These are phyloP conservation scores for Cotesia congregata DNA, from an alignment of 2,888 invertebrate species.

Conservation along the genomic window DNA sequence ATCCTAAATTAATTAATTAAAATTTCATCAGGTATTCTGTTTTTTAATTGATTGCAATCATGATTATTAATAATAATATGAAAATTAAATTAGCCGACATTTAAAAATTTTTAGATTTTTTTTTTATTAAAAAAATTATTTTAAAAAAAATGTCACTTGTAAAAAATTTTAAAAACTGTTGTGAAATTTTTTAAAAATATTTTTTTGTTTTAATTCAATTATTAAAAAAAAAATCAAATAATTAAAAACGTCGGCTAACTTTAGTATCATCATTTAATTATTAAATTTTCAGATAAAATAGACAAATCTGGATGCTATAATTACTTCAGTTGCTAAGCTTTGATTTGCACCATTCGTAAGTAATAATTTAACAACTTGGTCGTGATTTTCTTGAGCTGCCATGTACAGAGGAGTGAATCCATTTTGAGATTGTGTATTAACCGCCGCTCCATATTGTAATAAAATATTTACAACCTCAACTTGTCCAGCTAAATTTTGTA, in stretches of 20 bases:
- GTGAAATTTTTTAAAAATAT: no score
- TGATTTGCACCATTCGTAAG: constrained; percentile 95
- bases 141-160: no score
- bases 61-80: no score
- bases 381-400: constrained; percentile 98
- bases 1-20: constrained; percentile 76
- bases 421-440: constrained; percentile 96
- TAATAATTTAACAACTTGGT: constrained; percentile 91
- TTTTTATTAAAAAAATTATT: no score
- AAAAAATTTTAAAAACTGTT: no score
- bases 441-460: constrained; percentile 91
- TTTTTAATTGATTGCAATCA: no score
- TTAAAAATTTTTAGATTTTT: no score
- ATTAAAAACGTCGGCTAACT: no score
- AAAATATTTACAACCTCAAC: constrained; percentile 92
- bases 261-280: no score
- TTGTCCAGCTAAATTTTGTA: constrained; percentile 82
- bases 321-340: constrained; percentile 93
- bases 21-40: background rate
- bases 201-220: no score
- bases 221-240: no score
- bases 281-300: background rate
- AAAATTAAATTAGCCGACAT: no score
- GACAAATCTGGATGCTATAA: constrained; percentile 31
- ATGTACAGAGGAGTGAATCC: constrained; percentile 99